A percentile compares a stretch with the other conserved stretches of the same genome.
Conservation (phyloP, 1,140 invertebrate genomes). For the Phymastichus coffea region DNA sequence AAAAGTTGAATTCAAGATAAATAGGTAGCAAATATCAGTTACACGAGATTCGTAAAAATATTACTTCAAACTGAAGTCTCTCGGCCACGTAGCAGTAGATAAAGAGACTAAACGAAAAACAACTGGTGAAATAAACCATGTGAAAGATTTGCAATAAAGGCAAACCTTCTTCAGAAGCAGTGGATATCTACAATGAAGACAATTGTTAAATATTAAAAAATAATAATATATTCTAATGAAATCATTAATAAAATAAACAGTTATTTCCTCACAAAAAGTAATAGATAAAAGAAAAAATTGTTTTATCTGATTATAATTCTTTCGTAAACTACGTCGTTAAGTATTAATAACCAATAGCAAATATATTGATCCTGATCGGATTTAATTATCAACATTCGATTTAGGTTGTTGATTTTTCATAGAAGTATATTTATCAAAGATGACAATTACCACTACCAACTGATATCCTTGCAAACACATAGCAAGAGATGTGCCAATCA, state of each 20-base stretch:
- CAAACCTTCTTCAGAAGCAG: background rate
- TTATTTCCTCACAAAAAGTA: too few species aligned
- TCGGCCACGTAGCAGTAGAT: slow-evolving; percentile 20
- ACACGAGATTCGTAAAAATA: too few species aligned
- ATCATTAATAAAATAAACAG: too few species aligned
- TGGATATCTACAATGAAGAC: slow-evolving; percentile 18
- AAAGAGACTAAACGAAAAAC: slow-evolving; percentile 17
- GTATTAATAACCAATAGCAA: too few species aligned
- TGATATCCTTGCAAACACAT: slow-evolving; percentile 39
- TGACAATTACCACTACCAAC: slow-evolving; percentile 36
- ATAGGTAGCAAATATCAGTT: background rate
- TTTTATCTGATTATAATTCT: too few species aligned
- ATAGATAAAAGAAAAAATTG: too few species aligned
- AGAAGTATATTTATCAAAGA: background rate
- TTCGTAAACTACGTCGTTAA: too few species aligned
- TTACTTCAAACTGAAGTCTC: slow-evolving; percentile 16
- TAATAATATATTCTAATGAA: too few species aligned
- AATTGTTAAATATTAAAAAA: too few species aligned
- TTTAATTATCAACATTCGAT: too few species aligned
- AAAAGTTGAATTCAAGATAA: background rate
- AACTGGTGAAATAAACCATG: slow-evolving; percentile 10
- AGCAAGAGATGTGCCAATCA: slow-evolving; percentile 31
- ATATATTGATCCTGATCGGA: too few species aligned
- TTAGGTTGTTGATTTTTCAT: background rate
- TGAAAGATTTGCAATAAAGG: slow-evolving; percentile 24